Percentiles rank a stretch among this genome's conserved stretches.
Conservation (phyloP, 2,888 invertebrate genomes). For the Scrobipalpa atriplicella region DNA sequence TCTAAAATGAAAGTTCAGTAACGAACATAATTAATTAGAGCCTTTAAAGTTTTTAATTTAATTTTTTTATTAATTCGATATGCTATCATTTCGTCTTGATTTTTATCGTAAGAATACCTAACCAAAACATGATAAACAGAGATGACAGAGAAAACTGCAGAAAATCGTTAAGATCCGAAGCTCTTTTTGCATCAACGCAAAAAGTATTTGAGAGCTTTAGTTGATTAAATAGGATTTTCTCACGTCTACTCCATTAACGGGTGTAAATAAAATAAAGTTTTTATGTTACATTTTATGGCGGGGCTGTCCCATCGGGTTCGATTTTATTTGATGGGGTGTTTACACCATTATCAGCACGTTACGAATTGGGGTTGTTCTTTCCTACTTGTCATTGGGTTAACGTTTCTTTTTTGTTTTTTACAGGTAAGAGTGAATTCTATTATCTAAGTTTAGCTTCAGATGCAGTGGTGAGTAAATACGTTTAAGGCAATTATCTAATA, state of each 20-base stretch:
- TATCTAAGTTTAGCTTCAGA: no score
- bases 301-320: slow-evolving; percentile 15
- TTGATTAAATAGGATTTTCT: slow-evolving; percentile 25
- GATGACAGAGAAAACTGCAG: background rate
- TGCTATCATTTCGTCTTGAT: no score
- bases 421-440: background rate
- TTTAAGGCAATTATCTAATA: no score
- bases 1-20: no score
- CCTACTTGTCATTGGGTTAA: background rate
- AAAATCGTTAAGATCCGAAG: background rate
- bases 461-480: no score
- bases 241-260: slow-evolving; percentile 15
- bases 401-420: background rate
- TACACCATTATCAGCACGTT: slow-evolving; percentile 5
- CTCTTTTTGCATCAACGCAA: background rate
- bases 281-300: slow-evolving; percentile 21
- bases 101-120: no score
- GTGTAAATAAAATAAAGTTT: slow-evolving; percentile 26
- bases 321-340: slow-evolving; percentile 9
- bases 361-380: slow-evolving; percentile 11
- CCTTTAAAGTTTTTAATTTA: no score
- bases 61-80: no score
- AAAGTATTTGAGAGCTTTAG: slow-evolving; percentile 10
- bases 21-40: no score
- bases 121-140: no score